Evolutionary conservation across 2,888 invertebrate species (phyloP), one percentile per base, ranked within the genome.

Genomic region (Drosophila nr. medialis): DNA sequence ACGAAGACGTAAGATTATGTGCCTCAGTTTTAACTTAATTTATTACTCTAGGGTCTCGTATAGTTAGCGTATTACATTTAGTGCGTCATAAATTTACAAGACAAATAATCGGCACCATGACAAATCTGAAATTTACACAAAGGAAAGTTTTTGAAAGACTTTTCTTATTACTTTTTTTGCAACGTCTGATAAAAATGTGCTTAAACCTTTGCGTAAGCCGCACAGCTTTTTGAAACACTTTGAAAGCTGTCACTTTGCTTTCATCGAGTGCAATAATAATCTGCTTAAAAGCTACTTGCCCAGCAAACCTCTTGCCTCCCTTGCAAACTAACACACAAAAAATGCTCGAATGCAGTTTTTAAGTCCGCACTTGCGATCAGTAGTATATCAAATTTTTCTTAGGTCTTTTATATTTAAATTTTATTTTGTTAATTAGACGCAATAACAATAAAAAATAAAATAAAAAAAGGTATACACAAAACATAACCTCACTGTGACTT

Each of bases 1-100:
- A 77, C 75, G 83, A 81, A 82, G 75, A 86, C 82, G 84, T 84
- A 82, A 80, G 66, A 77, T 78, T 71, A 75, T 86, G 86, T 86
- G 86, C 86, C 86, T 86, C 86, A 89, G 89, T 86, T 88, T 81
- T 68, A 71, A 71, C 81, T 64, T 82, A 54, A 71, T 58, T 64
- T 62, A 72, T 30, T 64, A 77, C 69, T 62, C 65, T 77, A 77
- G 65, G 59, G 59, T 60, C 49, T 69, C 73, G 60, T 71, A 53
- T 68, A 68, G 55, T 32, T 64, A 77, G 78, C 63, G 51, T 67
- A 51, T 67, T 67, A 74, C 29, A 64, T 38, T 55, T 58, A 70
- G 54, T 56, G 38, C 27, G 51, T 61, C 59, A 24, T 7, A 48
- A 51, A 50, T 36, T 29, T 38, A 60, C 54, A 40, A 29, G 24